Evolutionary conservation across 2,888 invertebrate genomes (phyloP), one percentile per base, ranked within the genome.

Genomic region (Germaria angustata): DNA sequence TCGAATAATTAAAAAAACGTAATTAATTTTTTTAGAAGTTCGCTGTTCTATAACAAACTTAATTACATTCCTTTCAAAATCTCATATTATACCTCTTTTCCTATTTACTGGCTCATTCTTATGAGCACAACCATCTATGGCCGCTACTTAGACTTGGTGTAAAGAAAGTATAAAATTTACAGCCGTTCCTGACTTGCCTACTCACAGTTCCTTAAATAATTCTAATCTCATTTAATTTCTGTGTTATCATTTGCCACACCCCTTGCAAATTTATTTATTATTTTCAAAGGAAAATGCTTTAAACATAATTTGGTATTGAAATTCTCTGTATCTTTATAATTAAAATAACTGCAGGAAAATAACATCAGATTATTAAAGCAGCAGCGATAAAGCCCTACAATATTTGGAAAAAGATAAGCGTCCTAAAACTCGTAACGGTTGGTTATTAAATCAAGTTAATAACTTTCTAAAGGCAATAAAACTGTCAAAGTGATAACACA

Each of bases 391-490:
- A 55, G 36, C 41, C 41, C 49, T 49, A 65, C 32, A 39, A 22
- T 49, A 39, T 68, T 69, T 61, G 8, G 32, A 69, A 36, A 9
- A 44, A 78, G 79, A 79, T 79, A 82, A 79, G 69, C 79, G 51
- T 69, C 65, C 69, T 79, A 66, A 79, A 79, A 59, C 75, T 75
- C 69, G 79, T 55, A 82, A 79, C 72, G 83, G 72, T 80, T 76
- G 87, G 86, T 89, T 89, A 89, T 89, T 89, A 89, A 89, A 89
- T 89, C 89, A 89, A 88, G 86, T 88, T 89, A 89, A 89, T 89
- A 89, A 89, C 89, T 89, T 89, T 87, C 84, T 73, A 85, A 86
- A 87, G 87, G 89, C 87, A 89, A 89, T 89, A 89, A 89, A 89
- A 89, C 88, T 89, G 89, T 89, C 89, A 88, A 88, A 88, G 87